Evolutionary conservation across 2,797 vertebrate species (phyloP).

Genomic region (Diceros bicornis): DNA sequence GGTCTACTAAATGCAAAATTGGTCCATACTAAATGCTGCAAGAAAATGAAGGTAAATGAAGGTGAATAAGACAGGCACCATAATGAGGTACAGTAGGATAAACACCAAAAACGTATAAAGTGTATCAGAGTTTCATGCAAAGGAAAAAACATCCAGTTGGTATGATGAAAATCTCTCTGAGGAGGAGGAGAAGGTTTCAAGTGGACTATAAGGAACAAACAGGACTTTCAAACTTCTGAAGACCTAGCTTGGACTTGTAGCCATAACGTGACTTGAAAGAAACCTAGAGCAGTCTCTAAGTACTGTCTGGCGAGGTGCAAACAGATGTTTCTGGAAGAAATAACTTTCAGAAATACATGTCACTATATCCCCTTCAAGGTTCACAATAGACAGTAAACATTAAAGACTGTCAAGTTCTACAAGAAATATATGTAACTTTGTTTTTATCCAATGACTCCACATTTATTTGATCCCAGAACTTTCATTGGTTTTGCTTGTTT

Average conservation of each 20-base stretch:
- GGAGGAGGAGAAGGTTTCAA: neutral
- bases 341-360: neutral
- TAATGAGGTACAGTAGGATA: neutral
- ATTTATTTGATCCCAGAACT: neutral
- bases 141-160: neutral
- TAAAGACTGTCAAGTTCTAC: neutral
- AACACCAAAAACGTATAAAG: neutral
- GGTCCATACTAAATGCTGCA: neutral
- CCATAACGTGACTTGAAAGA: neutral
- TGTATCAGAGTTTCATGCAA: neutral
- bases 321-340: neutral
- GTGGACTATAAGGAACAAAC: neutral
- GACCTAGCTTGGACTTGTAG: neutral
- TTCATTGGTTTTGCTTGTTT: neutral
- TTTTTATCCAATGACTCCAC: neutral
- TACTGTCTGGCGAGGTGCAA: neutral
- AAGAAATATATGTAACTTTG: neutral
- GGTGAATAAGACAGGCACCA: neutral
- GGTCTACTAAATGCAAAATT: neutral
- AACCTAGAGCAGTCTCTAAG: neutral
- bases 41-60: neutral
- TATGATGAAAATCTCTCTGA: neutral
- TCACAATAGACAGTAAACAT: neutral
- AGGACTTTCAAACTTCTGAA: neutral
- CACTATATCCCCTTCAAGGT: neutral